Percentiles rank a stretch among this genome's conserved stretches.
Conservation (phyloP, 1,140 invertebrate genomes). For the Bursaphelenchus mucronatus region DNA sequence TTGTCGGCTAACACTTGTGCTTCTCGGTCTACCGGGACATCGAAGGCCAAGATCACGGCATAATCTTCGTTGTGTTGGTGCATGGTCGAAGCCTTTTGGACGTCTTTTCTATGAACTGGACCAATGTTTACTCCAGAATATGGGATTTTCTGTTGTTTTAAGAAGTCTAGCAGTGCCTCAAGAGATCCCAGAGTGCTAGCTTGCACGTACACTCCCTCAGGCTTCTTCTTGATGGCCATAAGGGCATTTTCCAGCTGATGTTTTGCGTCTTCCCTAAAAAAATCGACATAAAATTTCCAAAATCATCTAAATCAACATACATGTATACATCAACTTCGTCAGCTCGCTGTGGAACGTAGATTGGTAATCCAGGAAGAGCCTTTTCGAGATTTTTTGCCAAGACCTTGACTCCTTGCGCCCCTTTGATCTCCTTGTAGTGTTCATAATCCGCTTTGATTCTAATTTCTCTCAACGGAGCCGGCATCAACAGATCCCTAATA, state of each 20-base stretch:
- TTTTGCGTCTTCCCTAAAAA: slow-evolving; percentile 55
- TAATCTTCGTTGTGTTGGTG: slow-evolving; percentile 92
- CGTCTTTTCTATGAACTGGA: slow-evolving; percentile 96
- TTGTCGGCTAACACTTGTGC: slow-evolving; percentile 93
- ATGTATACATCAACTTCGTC: slow-evolving; percentile 86
- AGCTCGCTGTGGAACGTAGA: slow-evolving; percentile 76
- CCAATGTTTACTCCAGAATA: slow-evolving; percentile 97
- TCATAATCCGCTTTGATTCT: slow-evolving; percentile 92
- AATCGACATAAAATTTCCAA: slow-evolving; percentile 42
- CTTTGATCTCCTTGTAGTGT: slow-evolving; percentile 87
- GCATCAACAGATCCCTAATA: slow-evolving; percentile 92
- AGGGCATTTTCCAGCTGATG: slow-evolving; percentile 74
- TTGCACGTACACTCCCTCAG: slow-evolving; percentile 94
- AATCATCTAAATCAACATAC: slow-evolving; percentile 53
- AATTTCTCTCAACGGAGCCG: slow-evolving; percentile 93
- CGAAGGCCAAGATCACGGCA: slow-evolving; percentile 97
- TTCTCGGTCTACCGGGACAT: slow-evolving; percentile 94
- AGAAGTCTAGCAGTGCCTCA: slow-evolving; percentile 91
- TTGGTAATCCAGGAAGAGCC: slow-evolving; percentile 76
- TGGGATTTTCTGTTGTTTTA: slow-evolving; percentile 89
- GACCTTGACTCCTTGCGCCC: slow-evolving; percentile 96
- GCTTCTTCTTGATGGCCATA: slow-evolving; percentile 80
- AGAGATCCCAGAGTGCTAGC: slow-evolving; percentile 95
- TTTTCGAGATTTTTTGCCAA: slow-evolving; percentile 92
- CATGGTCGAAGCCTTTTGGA: slow-evolving; percentile 99